Conservation (phyloP, 2,888 invertebrate species). For the Thyatira batis region DNA sequence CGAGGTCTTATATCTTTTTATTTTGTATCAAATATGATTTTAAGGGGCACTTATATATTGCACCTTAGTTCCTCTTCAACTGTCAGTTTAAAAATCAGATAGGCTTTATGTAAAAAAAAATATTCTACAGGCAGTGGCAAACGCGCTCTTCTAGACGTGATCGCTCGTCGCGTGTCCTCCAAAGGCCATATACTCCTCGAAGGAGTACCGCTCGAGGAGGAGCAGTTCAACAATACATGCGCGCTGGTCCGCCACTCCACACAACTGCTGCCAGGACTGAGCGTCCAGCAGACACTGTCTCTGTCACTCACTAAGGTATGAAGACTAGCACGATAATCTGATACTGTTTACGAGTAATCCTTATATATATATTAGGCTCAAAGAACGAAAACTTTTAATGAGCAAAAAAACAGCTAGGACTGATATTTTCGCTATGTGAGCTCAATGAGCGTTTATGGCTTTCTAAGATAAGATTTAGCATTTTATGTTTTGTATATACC, state of each 20-base stretch:
- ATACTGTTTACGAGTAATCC: background rate
- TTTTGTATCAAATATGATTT: too few relatives aligned
- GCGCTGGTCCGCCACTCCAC: slow-evolving; percentile 95
- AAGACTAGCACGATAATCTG: background rate
- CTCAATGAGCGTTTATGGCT: too few relatives aligned
- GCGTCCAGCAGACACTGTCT: slow-evolving; percentile 92
- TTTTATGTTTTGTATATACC: too few relatives aligned
- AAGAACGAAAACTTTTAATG: too few relatives aligned
- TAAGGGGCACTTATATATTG: too few relatives aligned
- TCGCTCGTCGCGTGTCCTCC: slow-evolving; percentile 90
- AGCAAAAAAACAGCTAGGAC: too few relatives aligned
- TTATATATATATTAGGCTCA: too few relatives aligned
- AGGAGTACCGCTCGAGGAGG: slow-evolving; percentile 90
- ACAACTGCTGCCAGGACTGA: slow-evolving; percentile 91
- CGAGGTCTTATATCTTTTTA: too few relatives aligned
- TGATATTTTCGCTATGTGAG: too few relatives aligned
- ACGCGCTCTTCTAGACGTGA: slow-evolving; percentile 95
- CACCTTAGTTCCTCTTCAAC: too few relatives aligned
- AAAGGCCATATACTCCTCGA: slow-evolving; percentile 95
- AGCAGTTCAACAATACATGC: slow-evolving; percentile 92
- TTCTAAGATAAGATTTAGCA: too few relatives aligned
- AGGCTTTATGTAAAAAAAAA: background rate
- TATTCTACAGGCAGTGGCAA: slow-evolving; percentile 92
- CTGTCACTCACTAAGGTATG: slow-evolving; percentile 90
- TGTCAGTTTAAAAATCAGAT: background rate